phyloP scores from a whole-genome alignment of 2,888 invertebrate species.

The Coecobrya sp. region DNA sequence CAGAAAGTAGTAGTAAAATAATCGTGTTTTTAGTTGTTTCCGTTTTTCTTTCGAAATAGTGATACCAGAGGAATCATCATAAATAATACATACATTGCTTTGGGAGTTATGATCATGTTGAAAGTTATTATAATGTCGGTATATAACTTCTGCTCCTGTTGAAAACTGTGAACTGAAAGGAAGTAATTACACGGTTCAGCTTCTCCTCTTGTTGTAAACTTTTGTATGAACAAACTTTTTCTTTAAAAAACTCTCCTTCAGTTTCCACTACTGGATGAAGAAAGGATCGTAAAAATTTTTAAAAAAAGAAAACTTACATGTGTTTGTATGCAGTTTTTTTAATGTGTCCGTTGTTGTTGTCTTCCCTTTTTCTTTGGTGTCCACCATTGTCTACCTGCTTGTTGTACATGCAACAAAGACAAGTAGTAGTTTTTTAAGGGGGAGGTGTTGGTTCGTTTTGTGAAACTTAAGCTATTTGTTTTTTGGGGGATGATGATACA shows the following conservation, averaged over 20 bases:
- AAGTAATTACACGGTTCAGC: constrained; percentile 79
- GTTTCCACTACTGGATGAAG: constrained; percentile 43
- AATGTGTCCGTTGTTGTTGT: background rate
- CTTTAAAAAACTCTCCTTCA: background rate
- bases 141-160: background rate
- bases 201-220: constrained; percentile 35
- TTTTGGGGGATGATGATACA: background rate
- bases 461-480: constrained; percentile 46
- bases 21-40: constrained; percentile 61
- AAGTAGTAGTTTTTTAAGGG: background rate
- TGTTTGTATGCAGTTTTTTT: background rate
- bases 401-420: background rate
- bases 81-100: constrained; percentile 8
- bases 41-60: constrained; percentile 67
- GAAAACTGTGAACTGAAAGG: constrained; percentile 68
- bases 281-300: background rate
- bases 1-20: background rate
- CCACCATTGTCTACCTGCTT: background rate
- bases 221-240: constrained; percentile 32
- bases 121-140: constrained; percentile 9
- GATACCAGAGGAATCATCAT: constrained; percentile 10
- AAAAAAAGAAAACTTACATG: too few species aligned
- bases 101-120: constrained; percentile 14
- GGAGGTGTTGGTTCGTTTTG: background rate
- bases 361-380: background rate